A percentile compares a stretch with the other conserved stretches of the same genome.
phyloP scores from a whole-genome alignment of 2,888 invertebrate genomes.

The Pemphredon lugubris region DNA sequence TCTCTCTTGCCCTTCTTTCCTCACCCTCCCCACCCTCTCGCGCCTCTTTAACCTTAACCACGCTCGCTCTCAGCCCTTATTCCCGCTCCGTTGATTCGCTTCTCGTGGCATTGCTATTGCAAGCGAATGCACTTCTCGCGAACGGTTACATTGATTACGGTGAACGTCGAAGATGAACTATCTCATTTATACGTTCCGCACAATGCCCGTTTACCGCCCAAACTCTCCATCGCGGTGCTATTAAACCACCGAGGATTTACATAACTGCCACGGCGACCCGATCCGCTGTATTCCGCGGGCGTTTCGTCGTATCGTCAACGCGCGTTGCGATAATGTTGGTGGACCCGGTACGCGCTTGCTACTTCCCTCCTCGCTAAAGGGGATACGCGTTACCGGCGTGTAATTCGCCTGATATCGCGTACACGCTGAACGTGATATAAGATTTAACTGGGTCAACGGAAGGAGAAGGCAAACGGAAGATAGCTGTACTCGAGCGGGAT shows the following conservation, averaged over 20 bases:
- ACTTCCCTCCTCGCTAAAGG: constrained; percentile 8
- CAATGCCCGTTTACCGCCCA: constrained; percentile 1
- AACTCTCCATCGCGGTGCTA: constrained; percentile 1
- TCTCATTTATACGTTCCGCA: constrained; percentile 2
- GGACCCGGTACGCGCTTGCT: background rate
- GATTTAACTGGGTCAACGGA: constrained; percentile 15
- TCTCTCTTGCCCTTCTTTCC: background rate
- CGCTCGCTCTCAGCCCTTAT: background rate
- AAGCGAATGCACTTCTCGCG: constrained; percentile 3
- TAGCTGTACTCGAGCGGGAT: no score
- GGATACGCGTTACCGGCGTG: constrained; percentile 4
- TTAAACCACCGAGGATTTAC: constrained; percentile 34
- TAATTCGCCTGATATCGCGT: constrained; percentile 21
- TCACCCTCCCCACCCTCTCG: background rate
- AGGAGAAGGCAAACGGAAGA: constrained; percentile 1
- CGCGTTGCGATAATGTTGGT: background rate
- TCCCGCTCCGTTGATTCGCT: constrained; percentile 1
- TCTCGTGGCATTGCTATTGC: background rate
- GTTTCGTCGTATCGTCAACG: constrained; percentile 19
- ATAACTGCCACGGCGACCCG: constrained; percentile 18
- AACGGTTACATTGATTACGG: constrained; percentile 31
- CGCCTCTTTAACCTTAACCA: no score
- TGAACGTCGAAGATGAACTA: constrained; percentile 21
- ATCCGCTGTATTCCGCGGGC: background rate
- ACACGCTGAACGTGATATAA: background rate